Conservation (phyloP, 2,797 vertebrate genomes). For the Lacerta bilineata region DNA sequence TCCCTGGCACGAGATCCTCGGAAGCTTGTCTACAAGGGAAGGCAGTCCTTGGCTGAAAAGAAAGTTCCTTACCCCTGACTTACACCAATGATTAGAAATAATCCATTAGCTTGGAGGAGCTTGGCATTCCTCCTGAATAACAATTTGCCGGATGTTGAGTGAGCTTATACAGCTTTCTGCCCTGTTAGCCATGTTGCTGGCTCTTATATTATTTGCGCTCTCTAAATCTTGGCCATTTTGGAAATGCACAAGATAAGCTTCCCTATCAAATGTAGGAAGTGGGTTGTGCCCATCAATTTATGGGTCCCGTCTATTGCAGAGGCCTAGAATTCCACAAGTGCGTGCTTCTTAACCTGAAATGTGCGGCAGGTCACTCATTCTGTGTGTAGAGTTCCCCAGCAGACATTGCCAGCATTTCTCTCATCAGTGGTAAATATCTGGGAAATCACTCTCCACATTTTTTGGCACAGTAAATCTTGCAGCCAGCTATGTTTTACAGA, state of each 20-base stretch:
- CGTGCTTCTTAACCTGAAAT: conserved; percentile 66
- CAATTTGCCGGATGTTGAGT: not conserved
- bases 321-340: conserved; percentile 77
- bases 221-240: not conserved
- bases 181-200: not conserved
- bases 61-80: not conserved
- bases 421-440: conserved; percentile 83
- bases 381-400: conserved; percentile 68
- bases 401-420: conserved; percentile 81
- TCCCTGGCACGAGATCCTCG: no score
- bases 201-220: not conserved
- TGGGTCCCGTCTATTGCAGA: conserved; percentile 65
- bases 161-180: not conserved
- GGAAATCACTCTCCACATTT: conserved; percentile 78
- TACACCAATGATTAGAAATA: not conserved
- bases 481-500: conserved; percentile 61
- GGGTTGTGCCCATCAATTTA: conserved; percentile 67
- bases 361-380: conserved; percentile 61
- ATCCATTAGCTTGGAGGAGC: not conserved
- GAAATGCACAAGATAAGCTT: not conserved
- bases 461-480: conserved; percentile 75
- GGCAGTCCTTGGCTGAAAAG: no score
- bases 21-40: no score
- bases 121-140: not conserved
- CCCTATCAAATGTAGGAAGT: conserved; percentile 4